Conservation (phyloP, 1,140 invertebrate species). For the Diorhabda carinulata region DNA sequence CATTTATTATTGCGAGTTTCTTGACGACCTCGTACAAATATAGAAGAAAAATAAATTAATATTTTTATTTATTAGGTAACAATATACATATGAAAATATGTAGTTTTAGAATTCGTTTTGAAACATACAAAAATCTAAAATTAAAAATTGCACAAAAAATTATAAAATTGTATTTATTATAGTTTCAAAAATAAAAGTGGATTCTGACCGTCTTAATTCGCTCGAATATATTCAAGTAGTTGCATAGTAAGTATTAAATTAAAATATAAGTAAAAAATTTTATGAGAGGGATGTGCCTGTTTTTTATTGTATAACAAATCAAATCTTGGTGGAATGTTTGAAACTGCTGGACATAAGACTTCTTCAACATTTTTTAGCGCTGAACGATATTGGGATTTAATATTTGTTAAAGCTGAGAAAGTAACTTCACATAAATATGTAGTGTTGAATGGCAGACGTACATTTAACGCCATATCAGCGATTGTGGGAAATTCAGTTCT, state of each 20-base stretch:
- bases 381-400: constrained; percentile 34
- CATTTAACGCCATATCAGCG: constrained; percentile 21
- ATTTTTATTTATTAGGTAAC: constrained; percentile 20
- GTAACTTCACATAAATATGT: constrained; percentile 34
- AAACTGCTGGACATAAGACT: constrained; percentile 23
- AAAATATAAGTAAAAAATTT: constrained; percentile 25
- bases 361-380: constrained; percentile 28
- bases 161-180: constrained; percentile 23
- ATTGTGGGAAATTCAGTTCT: constrained; percentile 26
- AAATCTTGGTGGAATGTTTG: constrained; percentile 26
- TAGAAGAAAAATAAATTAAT: constrained; percentile 18
- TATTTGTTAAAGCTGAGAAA: constrained; percentile 32
- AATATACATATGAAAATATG: constrained; percentile 19
- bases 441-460: constrained; percentile 29
- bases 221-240: background rate
- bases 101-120: constrained; percentile 20
- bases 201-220: constrained; percentile 13
- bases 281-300: constrained; percentile 23
- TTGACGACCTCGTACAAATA: constrained; percentile 21
- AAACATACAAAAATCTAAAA: constrained; percentile 15
- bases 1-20: constrained; percentile 19
- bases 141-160: constrained; percentile 21
- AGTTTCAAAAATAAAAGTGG: constrained; percentile 22
- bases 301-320: constrained; percentile 25
- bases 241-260: constrained; percentile 15